phyloP scores from a whole-genome alignment of 1,140 invertebrate species.

The Lycorma delicatula region DNA sequence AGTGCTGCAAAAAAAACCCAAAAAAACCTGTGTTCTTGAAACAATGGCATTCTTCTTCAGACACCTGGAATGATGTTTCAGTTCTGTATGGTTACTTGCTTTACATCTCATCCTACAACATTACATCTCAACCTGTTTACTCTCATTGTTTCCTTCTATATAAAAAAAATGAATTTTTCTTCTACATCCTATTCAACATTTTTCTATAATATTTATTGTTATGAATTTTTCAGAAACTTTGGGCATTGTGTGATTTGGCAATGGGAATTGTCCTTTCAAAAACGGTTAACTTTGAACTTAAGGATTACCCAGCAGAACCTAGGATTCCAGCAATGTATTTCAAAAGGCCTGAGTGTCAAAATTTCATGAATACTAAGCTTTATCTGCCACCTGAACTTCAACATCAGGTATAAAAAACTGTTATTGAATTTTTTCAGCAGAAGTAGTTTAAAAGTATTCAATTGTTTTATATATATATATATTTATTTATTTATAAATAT shows the following conservation, averaged over 20 bases:
- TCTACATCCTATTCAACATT: neutral
- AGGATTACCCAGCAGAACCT: constrained; percentile 77
- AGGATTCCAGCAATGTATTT: constrained; percentile 81
- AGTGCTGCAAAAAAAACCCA: too few species aligned
- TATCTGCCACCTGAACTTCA: constrained; percentile 44
- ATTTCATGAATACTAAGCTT: constrained; percentile 56
- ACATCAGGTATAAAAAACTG: neutral
- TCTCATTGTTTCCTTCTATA: too few species aligned
- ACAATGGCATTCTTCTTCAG: too few species aligned
- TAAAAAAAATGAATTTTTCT: too few species aligned
- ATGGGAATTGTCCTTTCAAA: constrained; percentile 80
- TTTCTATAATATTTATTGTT: neutral
- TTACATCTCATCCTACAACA: too few species aligned
- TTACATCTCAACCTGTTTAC: too few species aligned
- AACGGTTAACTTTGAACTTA: constrained; percentile 78
- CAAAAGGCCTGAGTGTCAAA: constrained; percentile 55
- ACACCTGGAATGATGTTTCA: too few species aligned
- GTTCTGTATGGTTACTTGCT: too few species aligned
- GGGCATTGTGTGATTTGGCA: constrained; percentile 90
- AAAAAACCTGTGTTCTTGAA: too few species aligned
- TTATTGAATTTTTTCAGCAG: neutral
- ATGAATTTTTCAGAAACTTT: constrained; percentile 76
- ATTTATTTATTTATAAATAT: neutral
- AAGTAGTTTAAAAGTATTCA: neutral
- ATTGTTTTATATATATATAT: neutral